Conservation (phyloP, 2,113 vertebrate genomes). For the Hippocampus barbouri region DNA sequence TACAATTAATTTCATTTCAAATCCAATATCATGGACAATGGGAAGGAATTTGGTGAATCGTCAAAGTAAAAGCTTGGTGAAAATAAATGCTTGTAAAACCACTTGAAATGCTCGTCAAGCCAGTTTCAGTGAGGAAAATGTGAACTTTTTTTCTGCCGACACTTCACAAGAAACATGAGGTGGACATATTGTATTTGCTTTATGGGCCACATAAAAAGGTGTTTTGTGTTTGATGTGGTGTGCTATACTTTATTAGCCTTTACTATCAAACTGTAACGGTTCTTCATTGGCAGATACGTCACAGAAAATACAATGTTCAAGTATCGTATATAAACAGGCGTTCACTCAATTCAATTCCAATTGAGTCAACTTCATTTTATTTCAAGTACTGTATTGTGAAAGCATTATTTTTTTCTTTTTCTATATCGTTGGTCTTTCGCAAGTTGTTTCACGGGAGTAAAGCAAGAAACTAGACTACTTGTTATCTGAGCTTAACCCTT, state of each 20-base stretch:
- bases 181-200: background rate
- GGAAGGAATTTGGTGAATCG: background rate
- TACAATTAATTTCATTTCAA: background rate
- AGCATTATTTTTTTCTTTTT: background rate
- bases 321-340: background rate
- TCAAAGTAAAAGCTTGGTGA: background rate
- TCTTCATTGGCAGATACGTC: constrained; percentile 14
- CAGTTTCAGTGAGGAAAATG: background rate
- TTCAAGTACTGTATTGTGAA: background rate
- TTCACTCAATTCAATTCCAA: constrained; percentile 10
- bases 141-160: background rate
- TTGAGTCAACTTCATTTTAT: background rate
- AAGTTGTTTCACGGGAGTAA: background rate
- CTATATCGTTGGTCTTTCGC: background rate
- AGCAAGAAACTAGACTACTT: background rate
- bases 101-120: background rate
- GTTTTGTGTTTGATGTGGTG: background rate
- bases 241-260: background rate
- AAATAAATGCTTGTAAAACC: background rate
- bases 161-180: background rate
- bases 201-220: background rate
- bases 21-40: background rate
- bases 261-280: constrained; percentile 11
- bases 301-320: background rate
- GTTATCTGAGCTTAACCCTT: constrained; percentile 18